phyloP scores from a whole-genome alignment of 1,140 invertebrate genomes.

The Drosophila repletoides region DNA sequence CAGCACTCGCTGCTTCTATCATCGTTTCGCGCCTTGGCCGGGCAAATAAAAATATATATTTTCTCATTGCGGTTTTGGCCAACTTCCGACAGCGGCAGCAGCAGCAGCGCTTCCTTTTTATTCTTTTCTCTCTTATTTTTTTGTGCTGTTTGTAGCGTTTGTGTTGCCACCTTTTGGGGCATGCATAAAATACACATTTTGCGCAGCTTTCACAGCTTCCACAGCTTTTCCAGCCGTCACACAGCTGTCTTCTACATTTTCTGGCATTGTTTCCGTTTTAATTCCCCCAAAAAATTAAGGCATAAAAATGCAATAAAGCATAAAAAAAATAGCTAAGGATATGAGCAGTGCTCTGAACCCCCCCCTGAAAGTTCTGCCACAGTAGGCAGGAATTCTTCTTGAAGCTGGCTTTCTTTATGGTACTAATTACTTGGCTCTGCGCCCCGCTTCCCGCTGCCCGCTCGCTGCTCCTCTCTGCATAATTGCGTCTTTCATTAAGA shows the following conservation, averaged over 20 bases:
- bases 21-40: conserved; percentile 58
- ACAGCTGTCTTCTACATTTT: conserved; percentile 39
- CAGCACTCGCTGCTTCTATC: conserved; percentile 17
- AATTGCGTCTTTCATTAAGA: conserved; percentile 69
- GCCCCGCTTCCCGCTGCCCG: no score
- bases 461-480: conserved; percentile 73
- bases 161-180: conserved; percentile 64
- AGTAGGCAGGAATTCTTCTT: not conserved
- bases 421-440: conserved; percentile 77
- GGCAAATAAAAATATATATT: conserved; percentile 9
- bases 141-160: conserved; percentile 16
- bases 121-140: not conserved
- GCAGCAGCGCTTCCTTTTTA: conserved; percentile 32
- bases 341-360: no score
- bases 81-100: conserved; percentile 42
- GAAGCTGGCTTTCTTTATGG: conserved; percentile 17
- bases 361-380: not conserved
- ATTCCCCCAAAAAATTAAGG: conserved; percentile 40
- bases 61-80: conserved; percentile 30
- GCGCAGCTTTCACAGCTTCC: conserved; percentile 40
- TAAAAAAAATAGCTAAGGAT: conserved; percentile 56
- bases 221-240: conserved; percentile 49
- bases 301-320: conserved; percentile 50
- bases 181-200: conserved; percentile 77
- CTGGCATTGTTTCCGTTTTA: conserved; percentile 51